These are phyloP conservation scores for Mallotus villosus DNA, from an alignment of 2,797 vertebrate genomes.

Conservation along the genomic window DNA sequence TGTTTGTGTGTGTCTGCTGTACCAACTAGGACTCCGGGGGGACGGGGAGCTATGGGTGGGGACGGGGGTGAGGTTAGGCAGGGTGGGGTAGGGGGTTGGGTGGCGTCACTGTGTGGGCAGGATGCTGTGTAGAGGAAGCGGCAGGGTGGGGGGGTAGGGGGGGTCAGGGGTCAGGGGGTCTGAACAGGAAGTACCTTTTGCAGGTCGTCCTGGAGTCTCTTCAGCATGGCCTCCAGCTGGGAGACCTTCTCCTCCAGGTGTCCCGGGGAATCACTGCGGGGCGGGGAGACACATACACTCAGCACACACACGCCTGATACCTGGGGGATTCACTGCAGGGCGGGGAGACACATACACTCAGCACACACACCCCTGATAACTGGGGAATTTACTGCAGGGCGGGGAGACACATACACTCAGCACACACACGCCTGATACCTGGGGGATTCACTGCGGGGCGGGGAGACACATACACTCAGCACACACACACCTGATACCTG, in stretches of 20 bases:
- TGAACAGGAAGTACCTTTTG: slow-evolving; percentile 79
- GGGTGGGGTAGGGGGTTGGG: slow-evolving; percentile 19
- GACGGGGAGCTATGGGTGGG: slow-evolving; percentile 28
- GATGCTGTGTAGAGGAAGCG: slow-evolving; percentile 38
- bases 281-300: not conserved
- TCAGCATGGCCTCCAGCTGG: slow-evolving; percentile 86
- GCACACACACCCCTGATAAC: too few relatives aligned
- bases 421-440: too few relatives aligned
- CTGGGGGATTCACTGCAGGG: not conserved
- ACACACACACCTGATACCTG: too few relatives aligned
- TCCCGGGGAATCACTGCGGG: slow-evolving; percentile 76
- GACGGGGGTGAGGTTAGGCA: slow-evolving; percentile 26
- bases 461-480: too few relatives aligned
- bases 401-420: too few relatives aligned
- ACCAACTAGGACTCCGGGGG: slow-evolving; percentile 25
- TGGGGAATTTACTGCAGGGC: too few relatives aligned
- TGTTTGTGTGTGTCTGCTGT: slow-evolving; percentile 20
- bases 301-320: not conserved
- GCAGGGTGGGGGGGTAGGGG: slow-evolving; percentile 46
- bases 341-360: too few relatives aligned
- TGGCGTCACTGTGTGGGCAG: slow-evolving; percentile 34
- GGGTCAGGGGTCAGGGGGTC: slow-evolving; percentile 21
- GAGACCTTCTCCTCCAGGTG: slow-evolving; percentile 88
- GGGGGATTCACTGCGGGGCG: too few relatives aligned
- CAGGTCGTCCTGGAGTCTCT: slow-evolving; percentile 88